Evolutionary conservation across 2,113 vertebrate species (phyloP), one percentile per base, ranked within the genome.

Genomic region (Phocoena phocoena): DNA sequence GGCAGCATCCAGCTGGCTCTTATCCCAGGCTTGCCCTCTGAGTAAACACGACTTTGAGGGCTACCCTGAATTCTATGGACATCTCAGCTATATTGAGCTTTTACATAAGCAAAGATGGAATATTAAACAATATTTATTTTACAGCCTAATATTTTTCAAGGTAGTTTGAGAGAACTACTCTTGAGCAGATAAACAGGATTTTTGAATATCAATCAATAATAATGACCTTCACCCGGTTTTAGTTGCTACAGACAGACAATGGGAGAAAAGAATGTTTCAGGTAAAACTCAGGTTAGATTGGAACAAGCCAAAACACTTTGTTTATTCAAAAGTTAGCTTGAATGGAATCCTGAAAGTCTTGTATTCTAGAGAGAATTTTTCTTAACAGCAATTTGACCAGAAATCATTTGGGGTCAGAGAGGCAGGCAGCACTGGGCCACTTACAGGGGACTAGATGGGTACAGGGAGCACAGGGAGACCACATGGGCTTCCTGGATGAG

Each of bases 301-400:
- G 33, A 95, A 88, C 41, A 95, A 92, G 58, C 18, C 53, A 62
- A 83, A 77, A 82, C 18, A 50, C 28, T 47, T 53, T 9, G 26
- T 36, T 58, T 79, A 28, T 67, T 71, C 33, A 88, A 77, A 95
- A 87, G 67, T 87, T 70, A 85, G 44, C 71, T 73, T 93, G 83
- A 83, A 81, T 90, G 50, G 87, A 90, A 80, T 83, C 36, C 50
- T 41, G 38, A 33, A 90, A 81, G 14, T 73, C 53, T 82, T 50
- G 31, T 50, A 65, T 53, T 93, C 70, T 82, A 81, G 25, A 87
- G 65, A 70, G 79, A 76, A 44, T 50, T 91, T 74, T 47, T 80
- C 50, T 74, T 77, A 65, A 80, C 6, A 79, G 87, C n/a, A 50
- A n/a, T 79, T 65, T 95, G 55, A 74, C 33, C 28, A 81, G 95